Percentiles rank a stretch among this genome's conserved stretches.
These are phyloP conservation scores for Linepithema humile DNA, from an alignment of 1,140 invertebrate genomes.

Conservation along the genomic window DNA sequence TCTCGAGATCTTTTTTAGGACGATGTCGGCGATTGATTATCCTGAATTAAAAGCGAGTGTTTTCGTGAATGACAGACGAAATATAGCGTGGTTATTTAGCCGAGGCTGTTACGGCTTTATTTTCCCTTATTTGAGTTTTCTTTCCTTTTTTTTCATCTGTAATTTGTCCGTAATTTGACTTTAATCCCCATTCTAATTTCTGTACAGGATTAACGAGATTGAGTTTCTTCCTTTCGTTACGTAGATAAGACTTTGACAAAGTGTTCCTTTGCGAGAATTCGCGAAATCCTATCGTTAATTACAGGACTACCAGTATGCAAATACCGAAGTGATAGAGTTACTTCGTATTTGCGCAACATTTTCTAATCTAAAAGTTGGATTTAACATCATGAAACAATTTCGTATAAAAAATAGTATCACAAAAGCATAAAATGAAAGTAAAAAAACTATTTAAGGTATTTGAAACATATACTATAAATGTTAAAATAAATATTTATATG, in stretches of 20 bases:
- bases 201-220: neutral
- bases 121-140: neutral
- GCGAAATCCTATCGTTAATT: neutral
- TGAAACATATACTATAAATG: too few relatives aligned
- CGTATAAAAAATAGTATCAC: neutral
- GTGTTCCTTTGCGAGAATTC: neutral
- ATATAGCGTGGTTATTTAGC: neutral
- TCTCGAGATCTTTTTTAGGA: neutral
- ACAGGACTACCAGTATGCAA: neutral
- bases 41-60: slow-evolving; percentile 1
- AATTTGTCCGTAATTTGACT: neutral
- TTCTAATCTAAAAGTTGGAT: neutral
- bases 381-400: neutral
- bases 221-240: neutral
- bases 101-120: neutral
- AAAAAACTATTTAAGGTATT: neutral
- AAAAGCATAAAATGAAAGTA: neutral
- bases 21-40: neutral
- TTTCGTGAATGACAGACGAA: neutral
- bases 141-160: neutral
- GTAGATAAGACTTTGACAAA: neutral
- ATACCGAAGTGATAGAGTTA: neutral
- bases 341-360: neutral
- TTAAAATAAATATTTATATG: too few relatives aligned
- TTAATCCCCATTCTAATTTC: neutral